Evolutionary conservation across 2,888 invertebrate species (phyloP).

Genomic region (Calliphora vomitoria): DNA sequence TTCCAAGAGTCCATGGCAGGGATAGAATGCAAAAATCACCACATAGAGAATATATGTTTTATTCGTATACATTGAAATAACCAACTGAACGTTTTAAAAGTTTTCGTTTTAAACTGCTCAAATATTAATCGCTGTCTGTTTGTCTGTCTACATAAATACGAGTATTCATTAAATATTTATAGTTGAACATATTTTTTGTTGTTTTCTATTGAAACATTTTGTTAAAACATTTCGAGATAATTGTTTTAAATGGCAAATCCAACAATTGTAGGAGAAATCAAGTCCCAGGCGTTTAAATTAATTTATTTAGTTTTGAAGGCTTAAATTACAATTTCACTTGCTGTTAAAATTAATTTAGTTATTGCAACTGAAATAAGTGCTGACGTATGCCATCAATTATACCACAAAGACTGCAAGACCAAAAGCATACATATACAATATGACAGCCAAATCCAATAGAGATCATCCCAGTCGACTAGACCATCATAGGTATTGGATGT

Average conservation of each 20-base stretch:
- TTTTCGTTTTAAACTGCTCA: neutral
- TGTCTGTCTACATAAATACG: neutral
- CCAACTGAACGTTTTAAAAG: neutral
- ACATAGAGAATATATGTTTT: slow-evolving; percentile 19
- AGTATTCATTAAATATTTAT: slow-evolving; percentile 50
- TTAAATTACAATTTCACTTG: too few species aligned
- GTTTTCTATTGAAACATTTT: slow-evolving; percentile 37
- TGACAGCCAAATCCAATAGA: slow-evolving; percentile 54
- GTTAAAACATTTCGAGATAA: slow-evolving; percentile 19
- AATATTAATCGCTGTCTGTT: neutral
- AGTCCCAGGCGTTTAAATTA: neutral
- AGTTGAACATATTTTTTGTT: slow-evolving; percentile 38
- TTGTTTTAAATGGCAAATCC: slow-evolving; percentile 28
- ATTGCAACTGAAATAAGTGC: too few species aligned
- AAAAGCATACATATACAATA: neutral
- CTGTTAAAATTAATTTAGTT: too few species aligned
- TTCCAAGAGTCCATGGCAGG: slow-evolving; percentile 3
- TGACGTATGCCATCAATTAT: slow-evolving; percentile 1
- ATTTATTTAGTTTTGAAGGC: too few species aligned
- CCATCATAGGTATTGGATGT: neutral
- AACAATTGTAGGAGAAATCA: neutral
- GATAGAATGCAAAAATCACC: neutral
- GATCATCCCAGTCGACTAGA: slow-evolving; percentile 37
- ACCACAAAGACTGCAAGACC: neutral
- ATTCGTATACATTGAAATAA: slow-evolving; percentile 28